Base-by-base conservation (phyloP, 2,797 vertebrate genomes). In the Cuniculus paca region DNA sequence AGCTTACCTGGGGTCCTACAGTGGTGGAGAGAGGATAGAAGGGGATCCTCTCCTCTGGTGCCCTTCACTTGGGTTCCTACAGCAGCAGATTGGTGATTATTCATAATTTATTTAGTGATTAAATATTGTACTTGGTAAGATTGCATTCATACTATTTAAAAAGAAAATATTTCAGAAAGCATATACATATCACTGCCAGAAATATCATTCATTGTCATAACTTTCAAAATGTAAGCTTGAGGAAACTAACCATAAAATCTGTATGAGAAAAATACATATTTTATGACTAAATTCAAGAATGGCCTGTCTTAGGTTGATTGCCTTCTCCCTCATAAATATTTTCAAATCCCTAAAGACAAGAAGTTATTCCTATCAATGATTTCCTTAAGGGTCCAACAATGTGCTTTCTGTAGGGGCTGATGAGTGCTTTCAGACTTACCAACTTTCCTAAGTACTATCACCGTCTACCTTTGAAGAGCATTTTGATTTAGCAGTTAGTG, bases 201-300 rank as follows among this genome's bases (percentile, higher is more conserved):
- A 86, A n/a, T 45, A 70, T 8, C 22, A 80, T 24, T 58, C 22
- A 42, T 42, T 80, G 24, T 91, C 94, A 78, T 39, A 86, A 80
- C 85, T 91, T 89, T 89, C 17, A 68, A 48, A 94, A 72, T 48
- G 95, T 6, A 14, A 4, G 14, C 70, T 94, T 92, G 11, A 88
- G 60, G 31, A 92, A 95, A 92, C 20, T 45, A 95, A 75, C 24
- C 22, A 52, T 81, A 94, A 86, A 88, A 63, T 60, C 14, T 79
- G 22, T n/a, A 65, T 24, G 24, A 77, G 2, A 3, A 83, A 95
- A 86, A 94, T 80, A 79, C 88, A 54, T 56, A 79, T 75, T 92
- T 88, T 81, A 91, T 81, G 28, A 63, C n/a, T 91, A 72, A 86
- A 92, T 86, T 78, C 79, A 96, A 84, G 91, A 94, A 97, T 87